Base-by-base conservation (phyloP, 1,140 invertebrate species). In the Ditylenchus dipsaci region DNA sequence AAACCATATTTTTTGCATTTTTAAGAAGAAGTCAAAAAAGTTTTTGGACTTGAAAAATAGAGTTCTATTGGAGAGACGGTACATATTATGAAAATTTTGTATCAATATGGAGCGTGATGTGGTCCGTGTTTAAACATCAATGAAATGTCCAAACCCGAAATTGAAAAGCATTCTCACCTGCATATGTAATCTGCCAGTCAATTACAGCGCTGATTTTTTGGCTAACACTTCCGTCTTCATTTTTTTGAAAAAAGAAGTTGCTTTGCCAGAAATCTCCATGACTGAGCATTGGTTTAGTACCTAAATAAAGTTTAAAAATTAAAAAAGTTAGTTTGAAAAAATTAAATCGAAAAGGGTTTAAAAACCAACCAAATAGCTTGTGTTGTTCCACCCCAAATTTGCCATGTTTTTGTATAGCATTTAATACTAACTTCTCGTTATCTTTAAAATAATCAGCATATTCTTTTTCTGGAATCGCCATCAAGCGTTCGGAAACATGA, bases 141-240 rank as follows among this genome's bases (percentile, higher is more conserved):
- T n/a, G n/a, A n/a, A n/a, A n/a, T n/a, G n/a, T n/a, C n/a, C n/a
- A n/a, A n/a, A n/a, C n/a, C n/a, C n/a, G n/a, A n/a, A n/a, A n/a
- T n/a, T n/a, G n/a, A n/a, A n/a, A n/a, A n/a, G n/a, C n/a, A n/a
- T n/a, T n/a, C 49, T 21, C 49, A 53, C 49, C 49, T 17, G 49
- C 49, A 53, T 53, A 53, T 26, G 23, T 53, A 53, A 53, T 26
- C 49, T 53, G 49, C 49, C 49, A 53, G 49, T 53, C 49, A 53
- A 53, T 53, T 5, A 53, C n/a, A 5, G 49, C 49, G 15, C 49
- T 53, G 3, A 53, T 53, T 17, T 53, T 53, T 8, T 19, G 3
- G 8, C 49, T 26, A 3, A 17, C 23, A 53, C 49, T 53, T 3
- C 15, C 49, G 23, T 53, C 15, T 17, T 53, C 23, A 53, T 53